Percentiles rank a stretch among this genome's conserved stretches.
phyloP scores from a whole-genome alignment of 92 coral and sea anemone genomes.

The Montipora capitata region DNA sequence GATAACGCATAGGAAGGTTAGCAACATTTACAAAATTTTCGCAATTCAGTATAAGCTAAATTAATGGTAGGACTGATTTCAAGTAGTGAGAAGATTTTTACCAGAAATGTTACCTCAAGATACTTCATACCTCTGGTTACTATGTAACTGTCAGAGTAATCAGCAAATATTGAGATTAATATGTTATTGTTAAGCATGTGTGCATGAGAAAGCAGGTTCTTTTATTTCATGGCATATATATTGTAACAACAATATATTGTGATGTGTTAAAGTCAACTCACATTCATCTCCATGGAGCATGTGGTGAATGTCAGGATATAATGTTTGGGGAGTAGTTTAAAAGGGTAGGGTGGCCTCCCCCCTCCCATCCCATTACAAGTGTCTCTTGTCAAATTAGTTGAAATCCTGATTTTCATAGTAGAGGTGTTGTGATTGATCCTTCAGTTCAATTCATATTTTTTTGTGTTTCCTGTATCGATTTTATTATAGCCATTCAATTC shows the following conservation, averaged over 20 bases:
- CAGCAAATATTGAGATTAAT: conserved; percentile 47
- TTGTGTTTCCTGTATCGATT: no score
- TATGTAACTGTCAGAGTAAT: conserved; percentile 91
- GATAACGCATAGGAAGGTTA: background rate
- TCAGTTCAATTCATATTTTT: no score
- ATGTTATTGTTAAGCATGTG: conserved; percentile 34
- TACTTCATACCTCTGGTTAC: conserved; percentile 75
- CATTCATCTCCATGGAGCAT: background rate
- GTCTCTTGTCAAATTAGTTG: no score
- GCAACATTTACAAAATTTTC: background rate
- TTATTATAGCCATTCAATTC: no score
- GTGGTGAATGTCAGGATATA: background rate
- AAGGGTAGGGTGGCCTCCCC: no score
- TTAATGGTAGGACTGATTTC: background rate
- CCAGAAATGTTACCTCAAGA: conserved; percentile 21
- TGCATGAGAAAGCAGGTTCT: conserved; percentile 13
- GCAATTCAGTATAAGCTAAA: background rate
- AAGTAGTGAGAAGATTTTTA: conserved; percentile 11
- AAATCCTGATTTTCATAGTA: no score
- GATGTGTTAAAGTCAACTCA: background rate
- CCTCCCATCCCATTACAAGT: no score
- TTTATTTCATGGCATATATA: background rate
- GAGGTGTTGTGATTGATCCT: no score
- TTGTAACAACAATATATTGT: background rate
- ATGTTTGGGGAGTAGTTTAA: no score